These are phyloP conservation scores for Acanthoscelides obtectus DNA, from an alignment of 2,888 invertebrate genomes.

Conservation along the genomic window DNA sequence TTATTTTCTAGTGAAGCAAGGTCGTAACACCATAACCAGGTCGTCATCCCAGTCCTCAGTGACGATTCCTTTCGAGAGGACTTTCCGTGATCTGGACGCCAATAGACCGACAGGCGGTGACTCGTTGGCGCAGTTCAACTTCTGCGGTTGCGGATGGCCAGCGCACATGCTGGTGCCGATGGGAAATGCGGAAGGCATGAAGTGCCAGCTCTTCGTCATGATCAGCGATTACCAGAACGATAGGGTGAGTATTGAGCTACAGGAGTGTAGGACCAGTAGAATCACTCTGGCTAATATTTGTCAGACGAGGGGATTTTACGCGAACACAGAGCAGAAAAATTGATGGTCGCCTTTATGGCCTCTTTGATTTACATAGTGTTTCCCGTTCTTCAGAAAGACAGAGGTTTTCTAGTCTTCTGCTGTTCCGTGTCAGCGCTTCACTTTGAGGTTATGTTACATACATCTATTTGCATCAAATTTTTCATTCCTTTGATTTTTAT, in stretches of 20 bases:
- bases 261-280: too few relatives aligned
- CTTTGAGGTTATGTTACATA: too few relatives aligned
- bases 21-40: slow-evolving; percentile 62
- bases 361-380: too few relatives aligned
- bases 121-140: slow-evolving; percentile 59
- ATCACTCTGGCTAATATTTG: too few relatives aligned
- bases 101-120: slow-evolving; percentile 57
- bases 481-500: too few relatives aligned
- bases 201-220: slow-evolving; percentile 71
- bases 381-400: too few relatives aligned
- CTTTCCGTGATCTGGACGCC: slow-evolving; percentile 68
- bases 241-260: slow-evolving; percentile 53
- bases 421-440: too few relatives aligned
- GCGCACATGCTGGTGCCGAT: slow-evolving; percentile 75
- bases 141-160: slow-evolving; percentile 88
- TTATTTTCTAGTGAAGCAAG: slow-evolving; percentile 57
- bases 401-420: too few relatives aligned
- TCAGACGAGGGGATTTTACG: too few relatives aligned
- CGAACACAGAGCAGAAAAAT: too few relatives aligned
- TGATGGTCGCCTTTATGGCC: too few relatives aligned
- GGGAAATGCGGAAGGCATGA: slow-evolving; percentile 62
- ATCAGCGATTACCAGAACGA: slow-evolving; percentile 69
- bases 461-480: too few relatives aligned
- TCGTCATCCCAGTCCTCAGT: slow-evolving; percentile 69
- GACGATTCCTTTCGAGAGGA: slow-evolving; percentile 77